phyloP scores from a whole-genome alignment of 2,888 invertebrate species.

The Xanthorhoe designata region DNA sequence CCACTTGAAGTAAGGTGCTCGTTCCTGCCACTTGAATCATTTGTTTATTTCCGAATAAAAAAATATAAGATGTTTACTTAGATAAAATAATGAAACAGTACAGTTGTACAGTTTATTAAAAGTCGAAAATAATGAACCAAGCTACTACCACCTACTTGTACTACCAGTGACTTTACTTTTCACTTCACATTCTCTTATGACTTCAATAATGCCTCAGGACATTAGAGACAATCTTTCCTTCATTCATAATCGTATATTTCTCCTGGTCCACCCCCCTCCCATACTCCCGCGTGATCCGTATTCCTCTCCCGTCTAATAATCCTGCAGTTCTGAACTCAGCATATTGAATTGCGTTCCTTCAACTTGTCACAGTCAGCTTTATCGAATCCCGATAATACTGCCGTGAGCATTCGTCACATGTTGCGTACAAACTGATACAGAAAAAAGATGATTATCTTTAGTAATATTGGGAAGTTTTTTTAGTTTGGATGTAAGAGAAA shows the following conservation, averaged over 20 bases:
- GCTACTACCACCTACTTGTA: too few relatives aligned
- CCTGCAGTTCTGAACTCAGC: not conserved
- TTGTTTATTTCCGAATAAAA: not conserved
- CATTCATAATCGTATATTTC: not conserved
- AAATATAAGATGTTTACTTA: not conserved
- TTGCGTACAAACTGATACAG: too few relatives aligned
- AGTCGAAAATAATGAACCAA: too few relatives aligned
- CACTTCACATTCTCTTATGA: too few relatives aligned
- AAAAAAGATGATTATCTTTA: too few relatives aligned
- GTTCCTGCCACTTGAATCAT: not conserved
- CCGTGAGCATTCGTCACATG: constrained; percentile 5
- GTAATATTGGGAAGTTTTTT: too few relatives aligned
- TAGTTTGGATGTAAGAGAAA: too few relatives aligned
- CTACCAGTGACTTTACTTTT: too few relatives aligned
- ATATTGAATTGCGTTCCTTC: not conserved
- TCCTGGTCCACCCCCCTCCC: not conserved
- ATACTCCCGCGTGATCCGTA: constrained; percentile 6
- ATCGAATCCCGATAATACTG: constrained; percentile 10
- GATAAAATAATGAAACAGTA: not conserved
- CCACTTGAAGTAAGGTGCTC: too few relatives aligned
- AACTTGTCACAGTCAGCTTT: constrained; percentile 11
- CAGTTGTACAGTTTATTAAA: too few relatives aligned
- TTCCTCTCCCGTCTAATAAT: constrained; percentile 18
- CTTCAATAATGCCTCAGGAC: too few relatives aligned
- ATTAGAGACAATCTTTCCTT: not conserved